phyloP scores from a whole-genome alignment of 2,888 invertebrate species.

The Xylophagus ater region DNA sequence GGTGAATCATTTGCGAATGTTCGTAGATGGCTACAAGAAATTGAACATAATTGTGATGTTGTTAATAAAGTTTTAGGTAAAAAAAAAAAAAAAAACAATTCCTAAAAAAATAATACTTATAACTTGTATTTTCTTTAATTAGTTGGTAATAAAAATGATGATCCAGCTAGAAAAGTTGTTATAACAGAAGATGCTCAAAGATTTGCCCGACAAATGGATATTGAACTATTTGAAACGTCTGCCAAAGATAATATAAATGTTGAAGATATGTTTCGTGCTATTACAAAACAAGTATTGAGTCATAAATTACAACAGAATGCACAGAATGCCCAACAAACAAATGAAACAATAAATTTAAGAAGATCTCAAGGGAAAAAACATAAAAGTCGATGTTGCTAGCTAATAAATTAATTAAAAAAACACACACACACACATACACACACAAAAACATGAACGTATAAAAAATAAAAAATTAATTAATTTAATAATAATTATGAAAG shows the following conservation, averaged over 20 bases:
- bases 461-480: too few species aligned
- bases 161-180: conserved; percentile 89
- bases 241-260: conserved; percentile 99
- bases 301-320: conserved; percentile 36
- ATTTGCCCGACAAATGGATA: conserved; percentile 96
- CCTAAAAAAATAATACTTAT: neutral
- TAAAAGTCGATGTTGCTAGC: conserved; percentile 36
- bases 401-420: conserved; percentile 9
- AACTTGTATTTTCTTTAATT: conserved; percentile 16
- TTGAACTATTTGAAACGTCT: conserved; percentile 94
- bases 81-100: conserved; percentile 12
- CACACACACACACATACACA: too few species aligned
- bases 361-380: conserved; percentile 29
- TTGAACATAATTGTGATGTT: conserved; percentile 98
- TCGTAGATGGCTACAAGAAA: conserved; percentile 97
- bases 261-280: conserved; percentile 83
- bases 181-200: conserved; percentile 93
- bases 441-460: too few species aligned
- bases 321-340: conserved; percentile 33
- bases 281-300: conserved; percentile 44
- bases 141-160: conserved; percentile 97
- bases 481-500: too few species aligned
- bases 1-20: conserved; percentile 99
- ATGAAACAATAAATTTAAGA: conserved; percentile 34
- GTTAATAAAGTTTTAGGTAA: conserved; percentile 94